Conservation (phyloP, 2,797 vertebrate species). For the Parotocinclus haroldoi region DNA sequence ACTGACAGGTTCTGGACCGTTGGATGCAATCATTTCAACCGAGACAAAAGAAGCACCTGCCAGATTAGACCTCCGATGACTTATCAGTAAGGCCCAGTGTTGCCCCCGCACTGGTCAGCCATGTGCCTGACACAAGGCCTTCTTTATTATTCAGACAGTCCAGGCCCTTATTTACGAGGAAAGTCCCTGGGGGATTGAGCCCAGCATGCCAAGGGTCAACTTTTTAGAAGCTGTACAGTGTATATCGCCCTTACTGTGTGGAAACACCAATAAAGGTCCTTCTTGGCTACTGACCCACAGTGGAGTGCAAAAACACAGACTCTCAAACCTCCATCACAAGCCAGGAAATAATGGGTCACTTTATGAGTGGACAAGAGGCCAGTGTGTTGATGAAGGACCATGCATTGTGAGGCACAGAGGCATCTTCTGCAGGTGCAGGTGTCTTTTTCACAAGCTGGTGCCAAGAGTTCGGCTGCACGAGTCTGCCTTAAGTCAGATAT, state of each 20-base stretch:
- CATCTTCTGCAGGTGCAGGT: constrained; percentile 50
- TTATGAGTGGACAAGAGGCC: constrained; percentile 73
- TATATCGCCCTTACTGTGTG: constrained; percentile 79
- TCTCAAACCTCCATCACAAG: constrained; percentile 63
- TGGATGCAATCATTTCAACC: constrained; percentile 68
- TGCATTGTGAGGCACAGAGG: constrained; percentile 49
- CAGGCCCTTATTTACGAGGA: constrained; percentile 51
- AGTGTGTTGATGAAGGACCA: constrained; percentile 71
- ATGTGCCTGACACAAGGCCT: constrained; percentile 83
- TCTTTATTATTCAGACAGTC: constrained; percentile 73
- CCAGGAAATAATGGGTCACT: constrained; percentile 63
- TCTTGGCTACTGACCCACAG: constrained; percentile 38
- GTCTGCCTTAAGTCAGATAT: constrained; percentile 54
- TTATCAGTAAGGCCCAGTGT: constrained; percentile 27
- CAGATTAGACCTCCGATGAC: constrained; percentile 63
- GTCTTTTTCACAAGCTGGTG: constrained; percentile 52
- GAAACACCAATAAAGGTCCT: constrained; percentile 58
- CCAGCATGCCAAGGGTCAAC: constrained; percentile 71
- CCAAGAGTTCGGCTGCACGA: constrained; percentile 52
- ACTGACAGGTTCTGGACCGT: constrained; percentile 65
- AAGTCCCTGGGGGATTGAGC: constrained; percentile 45
- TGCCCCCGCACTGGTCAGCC: constrained; percentile 64
- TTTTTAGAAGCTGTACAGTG: constrained; percentile 58
- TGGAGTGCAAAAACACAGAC: constrained; percentile 44
- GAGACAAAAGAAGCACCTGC: constrained; percentile 88